A percentile compares a stretch with the other conserved stretches of the same genome.
Conservation (phyloP, 2,113 vertebrate genomes). For the Sebastes schlegelii region DNA sequence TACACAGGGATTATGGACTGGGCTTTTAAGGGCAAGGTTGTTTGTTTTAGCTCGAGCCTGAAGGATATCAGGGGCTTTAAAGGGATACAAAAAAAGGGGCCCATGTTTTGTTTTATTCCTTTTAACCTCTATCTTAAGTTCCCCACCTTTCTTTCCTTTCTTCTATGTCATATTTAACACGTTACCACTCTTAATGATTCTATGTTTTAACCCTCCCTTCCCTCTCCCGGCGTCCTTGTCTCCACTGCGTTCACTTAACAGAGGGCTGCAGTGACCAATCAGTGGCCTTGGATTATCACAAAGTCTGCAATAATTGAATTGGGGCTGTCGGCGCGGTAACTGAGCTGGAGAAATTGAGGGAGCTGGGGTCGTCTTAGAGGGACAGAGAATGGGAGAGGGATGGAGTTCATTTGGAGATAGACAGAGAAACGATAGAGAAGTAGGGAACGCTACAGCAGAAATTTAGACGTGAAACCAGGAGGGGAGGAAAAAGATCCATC, state of each 20-base stretch:
- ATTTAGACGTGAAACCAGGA: neutral
- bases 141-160: neutral
- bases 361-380: conserved; percentile 29
- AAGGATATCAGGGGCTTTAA: conserved; percentile 64
- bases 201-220: conserved; percentile 1
- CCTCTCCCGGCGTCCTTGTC: neutral
- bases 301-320: conserved; percentile 80
- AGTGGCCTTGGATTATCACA: conserved; percentile 78
- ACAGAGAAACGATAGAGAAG: neutral
- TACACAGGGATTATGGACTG: conserved; percentile 62
- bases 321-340: conserved; percentile 71
- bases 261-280: conserved; percentile 78
- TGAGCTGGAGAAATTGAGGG: conserved; percentile 36
- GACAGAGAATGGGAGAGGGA: conserved; percentile 22
- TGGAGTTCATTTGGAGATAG: conserved; percentile 27
- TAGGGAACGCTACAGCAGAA: neutral
- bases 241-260: conserved; percentile 54
- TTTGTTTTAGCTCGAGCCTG: conserved; percentile 73
- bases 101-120: conserved; percentile 35
- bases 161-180: conserved; percentile 27
- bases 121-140: conserved; percentile 35
- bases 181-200: conserved; percentile 18
- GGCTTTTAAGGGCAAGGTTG: conserved; percentile 70
- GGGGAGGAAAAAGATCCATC: neutral
- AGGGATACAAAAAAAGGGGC: conserved; percentile 46